Conservation (phyloP, 2,888 invertebrate species). For the Amblyjoppa fuscipennis region DNA sequence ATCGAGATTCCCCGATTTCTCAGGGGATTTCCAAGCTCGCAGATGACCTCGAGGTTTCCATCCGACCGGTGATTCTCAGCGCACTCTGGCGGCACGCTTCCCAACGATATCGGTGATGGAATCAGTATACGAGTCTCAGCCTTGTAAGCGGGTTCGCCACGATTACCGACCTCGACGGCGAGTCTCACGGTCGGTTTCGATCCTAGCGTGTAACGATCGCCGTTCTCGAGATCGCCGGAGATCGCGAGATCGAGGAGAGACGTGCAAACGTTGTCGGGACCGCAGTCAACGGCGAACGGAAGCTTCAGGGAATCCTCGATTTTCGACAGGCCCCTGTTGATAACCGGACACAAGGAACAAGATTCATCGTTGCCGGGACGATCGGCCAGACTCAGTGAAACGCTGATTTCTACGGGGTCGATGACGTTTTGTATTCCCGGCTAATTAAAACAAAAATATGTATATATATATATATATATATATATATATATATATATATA, state of each 20-base stretch:
- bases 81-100: slow-evolving; percentile 67
- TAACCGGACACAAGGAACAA: slow-evolving; percentile 76
- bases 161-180: slow-evolving; percentile 72
- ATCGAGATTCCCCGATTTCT: slow-evolving; percentile 61
- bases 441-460: slow-evolving; percentile 68
- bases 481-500: no score
- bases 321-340: slow-evolving; percentile 72
- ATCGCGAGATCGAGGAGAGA: slow-evolving; percentile 74
- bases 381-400: slow-evolving; percentile 67
- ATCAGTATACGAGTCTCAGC: slow-evolving; percentile 67
- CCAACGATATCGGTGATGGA: slow-evolving; percentile 66
- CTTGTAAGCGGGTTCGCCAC: slow-evolving; percentile 73
- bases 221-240: slow-evolving; percentile 55
- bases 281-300: slow-evolving; percentile 80
- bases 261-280: slow-evolving; percentile 77
- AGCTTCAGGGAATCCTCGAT: slow-evolving; percentile 73
- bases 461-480: no score
- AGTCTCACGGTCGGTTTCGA: slow-evolving; percentile 79
- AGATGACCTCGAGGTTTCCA: slow-evolving; percentile 73
- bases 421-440: slow-evolving; percentile 74
- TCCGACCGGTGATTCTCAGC: slow-evolving; percentile 68
- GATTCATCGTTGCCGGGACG: slow-evolving; percentile 71
- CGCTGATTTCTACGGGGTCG: slow-evolving; percentile 75
- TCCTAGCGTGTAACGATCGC: slow-evolving; percentile 80
- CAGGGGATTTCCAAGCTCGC: slow-evolving; percentile 81